phyloP scores from a whole-genome alignment of 2,888 invertebrate species.

The Volucella bombylans region DNA sequence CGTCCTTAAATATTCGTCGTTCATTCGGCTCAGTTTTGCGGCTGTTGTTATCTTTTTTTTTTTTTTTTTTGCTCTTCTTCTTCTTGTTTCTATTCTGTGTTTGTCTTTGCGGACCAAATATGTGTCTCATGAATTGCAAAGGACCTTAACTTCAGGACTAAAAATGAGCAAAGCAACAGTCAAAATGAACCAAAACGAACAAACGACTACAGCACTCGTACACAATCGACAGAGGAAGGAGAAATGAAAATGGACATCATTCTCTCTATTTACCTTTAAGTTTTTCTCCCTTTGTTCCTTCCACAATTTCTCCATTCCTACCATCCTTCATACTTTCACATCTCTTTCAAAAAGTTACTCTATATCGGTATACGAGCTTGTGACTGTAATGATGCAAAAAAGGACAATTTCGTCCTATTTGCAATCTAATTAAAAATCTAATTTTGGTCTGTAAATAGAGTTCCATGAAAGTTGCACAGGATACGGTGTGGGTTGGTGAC shows the following conservation, averaged over 20 bases:
- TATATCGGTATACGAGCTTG: not conserved
- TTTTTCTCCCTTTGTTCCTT: not conserved
- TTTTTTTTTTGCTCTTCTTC: not conserved
- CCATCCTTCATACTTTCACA: not conserved
- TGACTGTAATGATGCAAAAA: not conserved
- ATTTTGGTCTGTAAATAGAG: conserved; percentile 57
- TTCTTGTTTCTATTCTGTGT: conserved; percentile 25
- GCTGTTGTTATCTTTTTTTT: not conserved
- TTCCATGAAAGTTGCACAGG: not conserved
- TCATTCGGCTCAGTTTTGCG: too few species aligned
- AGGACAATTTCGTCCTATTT: conserved; percentile 57
- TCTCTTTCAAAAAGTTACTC: too few species aligned
- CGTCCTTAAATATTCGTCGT: conserved; percentile 17
- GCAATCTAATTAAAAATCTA: conserved; percentile 65
- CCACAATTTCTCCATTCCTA: too few species aligned
- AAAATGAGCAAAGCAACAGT: conserved; percentile 43
- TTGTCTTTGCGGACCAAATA: conserved; percentile 40
- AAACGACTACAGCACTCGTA: too few species aligned
- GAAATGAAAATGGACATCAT: conserved; percentile 38
- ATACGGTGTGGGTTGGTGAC: not conserved
- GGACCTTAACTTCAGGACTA: conserved; percentile 19
- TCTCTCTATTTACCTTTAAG: conserved; percentile 48
- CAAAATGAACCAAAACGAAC: conserved; percentile 34
- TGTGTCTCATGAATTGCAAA: conserved; percentile 44
- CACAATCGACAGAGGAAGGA: not conserved